phyloP scores from a whole-genome alignment of 2,113 vertebrate genomes.

The Merops nubicus region DNA sequence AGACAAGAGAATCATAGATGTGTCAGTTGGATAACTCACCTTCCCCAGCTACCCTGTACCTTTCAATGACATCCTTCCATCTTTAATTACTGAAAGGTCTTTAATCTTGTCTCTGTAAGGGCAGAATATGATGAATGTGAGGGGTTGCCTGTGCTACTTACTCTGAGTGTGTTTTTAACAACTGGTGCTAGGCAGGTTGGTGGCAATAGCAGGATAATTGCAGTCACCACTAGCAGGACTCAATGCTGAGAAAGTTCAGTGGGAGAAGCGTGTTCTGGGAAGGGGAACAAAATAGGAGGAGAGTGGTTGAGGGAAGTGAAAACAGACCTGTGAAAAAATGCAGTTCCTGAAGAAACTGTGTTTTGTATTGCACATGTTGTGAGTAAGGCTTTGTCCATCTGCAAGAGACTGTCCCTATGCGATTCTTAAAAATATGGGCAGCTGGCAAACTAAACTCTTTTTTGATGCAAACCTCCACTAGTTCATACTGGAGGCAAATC shows the following conservation, averaged over 20 bases:
- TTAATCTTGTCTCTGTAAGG: constrained; percentile 43
- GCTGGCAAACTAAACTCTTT: neutral
- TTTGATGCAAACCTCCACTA: neutral
- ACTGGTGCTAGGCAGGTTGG: neutral
- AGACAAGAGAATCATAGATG: constrained; percentile 4
- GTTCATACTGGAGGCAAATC: neutral
- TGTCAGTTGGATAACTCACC: constrained; percentile 25
- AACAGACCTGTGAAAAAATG: neutral
- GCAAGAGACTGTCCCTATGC: neutral
- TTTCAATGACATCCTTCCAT: constrained; percentile 49
- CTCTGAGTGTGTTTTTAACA: neutral
- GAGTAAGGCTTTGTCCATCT: neutral
- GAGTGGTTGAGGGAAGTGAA: neutral
- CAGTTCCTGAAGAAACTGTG: neutral
- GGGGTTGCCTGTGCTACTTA: neutral
- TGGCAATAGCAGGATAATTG: neutral
- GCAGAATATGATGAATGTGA: constrained; percentile 33
- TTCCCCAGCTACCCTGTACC: neutral
- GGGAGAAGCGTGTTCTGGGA: neutral
- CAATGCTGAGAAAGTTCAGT: neutral
- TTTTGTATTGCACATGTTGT: neutral
- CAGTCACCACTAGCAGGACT: neutral
- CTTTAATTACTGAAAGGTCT: constrained; percentile 51
- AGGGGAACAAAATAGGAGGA: neutral
- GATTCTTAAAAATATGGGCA: neutral